Conservation (phyloP, 2,113 vertebrate species). For the Hippocampus zosterae region DNA sequence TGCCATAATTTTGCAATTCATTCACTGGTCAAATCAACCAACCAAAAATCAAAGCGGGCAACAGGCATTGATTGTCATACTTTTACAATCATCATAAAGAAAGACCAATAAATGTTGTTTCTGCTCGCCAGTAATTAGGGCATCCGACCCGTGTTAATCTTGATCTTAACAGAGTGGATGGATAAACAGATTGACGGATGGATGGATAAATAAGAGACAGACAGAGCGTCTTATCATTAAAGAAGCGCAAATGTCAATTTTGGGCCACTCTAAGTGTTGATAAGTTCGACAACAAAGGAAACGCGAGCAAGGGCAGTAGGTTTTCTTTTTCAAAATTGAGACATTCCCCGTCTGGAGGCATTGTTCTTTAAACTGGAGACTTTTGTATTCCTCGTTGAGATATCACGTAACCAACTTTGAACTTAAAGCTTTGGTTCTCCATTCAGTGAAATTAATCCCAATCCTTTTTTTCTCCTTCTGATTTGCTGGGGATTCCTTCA, state of each 20-base stretch:
- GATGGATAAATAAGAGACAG: background rate
- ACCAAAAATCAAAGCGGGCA: slow-evolving; percentile 7
- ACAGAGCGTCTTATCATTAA: slow-evolving; percentile 5
- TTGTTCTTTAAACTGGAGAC: slow-evolving; percentile 46
- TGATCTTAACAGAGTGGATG: too few species aligned
- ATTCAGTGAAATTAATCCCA: slow-evolving; percentile 32
- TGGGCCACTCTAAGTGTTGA: slow-evolving; percentile 13
- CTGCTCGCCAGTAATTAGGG: too few species aligned
- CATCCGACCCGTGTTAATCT: too few species aligned
- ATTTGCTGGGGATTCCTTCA: slow-evolving; percentile 51
- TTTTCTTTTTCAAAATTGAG: slow-evolving; percentile 26
- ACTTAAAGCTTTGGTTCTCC: slow-evolving; percentile 52
- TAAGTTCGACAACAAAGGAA: slow-evolving; percentile 31
- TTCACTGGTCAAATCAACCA: background rate
- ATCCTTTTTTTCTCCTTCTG: slow-evolving; percentile 26
- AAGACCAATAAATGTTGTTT: background rate
- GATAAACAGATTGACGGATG: too few species aligned
- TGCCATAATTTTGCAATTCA: slow-evolving; percentile 16
- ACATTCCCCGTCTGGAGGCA: slow-evolving; percentile 29
- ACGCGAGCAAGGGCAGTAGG: slow-evolving; percentile 15
- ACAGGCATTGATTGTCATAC: background rate
- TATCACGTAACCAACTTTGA: slow-evolving; percentile 57
- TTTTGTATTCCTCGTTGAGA: slow-evolving; percentile 52
- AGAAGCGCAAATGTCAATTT: slow-evolving; percentile 3
- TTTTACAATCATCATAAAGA: background rate